These are phyloP conservation scores for Axea sp. DNA, from an alignment of 2,888 invertebrate species.

Conservation along the genomic window DNA sequence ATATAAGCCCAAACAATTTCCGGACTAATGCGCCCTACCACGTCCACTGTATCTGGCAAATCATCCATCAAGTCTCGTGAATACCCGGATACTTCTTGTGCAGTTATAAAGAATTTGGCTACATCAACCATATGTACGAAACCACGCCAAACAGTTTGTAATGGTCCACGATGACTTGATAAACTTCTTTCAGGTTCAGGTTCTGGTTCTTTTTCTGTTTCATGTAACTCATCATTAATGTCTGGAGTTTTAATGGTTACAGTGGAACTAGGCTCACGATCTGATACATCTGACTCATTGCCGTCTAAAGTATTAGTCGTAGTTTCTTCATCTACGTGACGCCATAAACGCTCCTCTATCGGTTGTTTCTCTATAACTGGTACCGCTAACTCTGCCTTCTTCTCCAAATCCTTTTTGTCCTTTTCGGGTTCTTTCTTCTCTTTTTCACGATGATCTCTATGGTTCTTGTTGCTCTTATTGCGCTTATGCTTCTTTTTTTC, in stretches of 20 bases:
- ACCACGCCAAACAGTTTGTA: conserved; percentile 87
- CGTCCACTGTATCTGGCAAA: conserved; percentile 88
- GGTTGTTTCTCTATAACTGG: conserved; percentile 70
- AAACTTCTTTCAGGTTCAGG: background rate
- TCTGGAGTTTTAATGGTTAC: conserved; percentile 84
- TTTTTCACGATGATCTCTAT: conserved; percentile 65
- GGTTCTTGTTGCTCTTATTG: conserved; percentile 63
- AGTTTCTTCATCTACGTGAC: conserved; percentile 79
- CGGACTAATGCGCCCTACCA: conserved; percentile 95
- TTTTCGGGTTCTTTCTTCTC: conserved; percentile 68
- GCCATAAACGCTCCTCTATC: conserved; percentile 81
- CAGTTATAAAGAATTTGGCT: conserved; percentile 90
- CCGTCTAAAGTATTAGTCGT: conserved; percentile 75
- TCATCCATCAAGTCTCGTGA: conserved; percentile 85
- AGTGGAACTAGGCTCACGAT: conserved; percentile 90
- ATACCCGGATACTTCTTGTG: conserved; percentile 86
- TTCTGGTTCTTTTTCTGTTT: conserved; percentile 66
- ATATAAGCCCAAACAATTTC: too few species aligned
- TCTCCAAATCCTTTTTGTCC: conserved; percentile 64
- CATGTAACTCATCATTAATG: conserved; percentile 74
- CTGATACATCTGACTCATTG: conserved; percentile 79
- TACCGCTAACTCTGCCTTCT: conserved; percentile 64
- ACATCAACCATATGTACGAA: conserved; percentile 94
- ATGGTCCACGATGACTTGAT: conserved; percentile 63
- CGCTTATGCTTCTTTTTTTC: conserved; percentile 67